Evolutionary conservation across 2,888 invertebrate species (phyloP).

Genomic region (Epistrophe eligans): DNA sequence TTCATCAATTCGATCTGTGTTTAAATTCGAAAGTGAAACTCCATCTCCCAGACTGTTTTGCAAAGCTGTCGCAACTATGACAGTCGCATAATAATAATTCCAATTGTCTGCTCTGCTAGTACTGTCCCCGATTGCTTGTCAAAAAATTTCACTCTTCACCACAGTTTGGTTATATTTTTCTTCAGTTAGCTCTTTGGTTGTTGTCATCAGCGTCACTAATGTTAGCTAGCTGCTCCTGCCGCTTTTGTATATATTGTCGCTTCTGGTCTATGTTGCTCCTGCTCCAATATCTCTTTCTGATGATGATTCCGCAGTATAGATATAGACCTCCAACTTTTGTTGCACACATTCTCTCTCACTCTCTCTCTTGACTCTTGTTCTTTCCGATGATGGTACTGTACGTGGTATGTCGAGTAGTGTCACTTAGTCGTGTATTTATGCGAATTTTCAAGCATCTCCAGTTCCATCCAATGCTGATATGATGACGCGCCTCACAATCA

Average conservation of each 20-base stretch:
- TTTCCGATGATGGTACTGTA: background rate
- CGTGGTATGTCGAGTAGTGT: slow-evolving; percentile 32
- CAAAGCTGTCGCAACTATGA: slow-evolving; percentile 60
- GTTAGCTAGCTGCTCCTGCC: slow-evolving; percentile 9
- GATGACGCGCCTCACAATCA: slow-evolving; percentile 14
- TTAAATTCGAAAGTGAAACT: background rate
- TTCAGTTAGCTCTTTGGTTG: slow-evolving; percentile 68
- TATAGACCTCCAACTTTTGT: slow-evolving; percentile 35
- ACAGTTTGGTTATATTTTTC: slow-evolving; percentile 69
- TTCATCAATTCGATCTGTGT: too few relatives aligned
- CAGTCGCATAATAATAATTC: slow-evolving; percentile 65
- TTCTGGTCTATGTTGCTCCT: slow-evolving; percentile 52
- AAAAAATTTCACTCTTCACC: slow-evolving; percentile 69
- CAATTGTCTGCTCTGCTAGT: slow-evolving; percentile 57
- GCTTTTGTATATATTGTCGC: slow-evolving; percentile 29
- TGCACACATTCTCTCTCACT: background rate
- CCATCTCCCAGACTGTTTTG: background rate
- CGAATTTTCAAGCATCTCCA: slow-evolving; percentile 70
- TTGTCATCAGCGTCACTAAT: slow-evolving; percentile 27
- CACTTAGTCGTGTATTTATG: slow-evolving; percentile 66
- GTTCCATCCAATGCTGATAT: slow-evolving; percentile 2
- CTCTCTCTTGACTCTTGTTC: background rate
- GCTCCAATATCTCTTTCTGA: slow-evolving; percentile 22
- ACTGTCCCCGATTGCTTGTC: slow-evolving; percentile 74
- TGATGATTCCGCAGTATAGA: slow-evolving; percentile 7